Evolutionary conservation across 2,797 vertebrate genomes (phyloP).

Genomic region (Nothura maculosa): DNA sequence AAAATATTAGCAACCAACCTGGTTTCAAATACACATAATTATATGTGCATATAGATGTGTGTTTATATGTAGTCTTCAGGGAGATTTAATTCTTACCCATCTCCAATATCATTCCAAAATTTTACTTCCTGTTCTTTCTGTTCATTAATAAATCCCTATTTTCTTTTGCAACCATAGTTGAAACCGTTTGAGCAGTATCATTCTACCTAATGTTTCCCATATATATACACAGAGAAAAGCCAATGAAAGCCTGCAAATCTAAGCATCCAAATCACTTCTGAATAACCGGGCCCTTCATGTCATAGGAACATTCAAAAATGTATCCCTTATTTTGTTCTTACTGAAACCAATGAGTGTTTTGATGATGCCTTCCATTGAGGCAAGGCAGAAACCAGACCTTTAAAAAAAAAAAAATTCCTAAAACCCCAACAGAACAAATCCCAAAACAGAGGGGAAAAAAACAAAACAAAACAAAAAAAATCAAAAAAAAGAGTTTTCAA

Average conservation of each 20-base stretch:
- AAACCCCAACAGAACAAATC: background rate
- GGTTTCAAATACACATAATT: background rate
- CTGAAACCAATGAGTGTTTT: background rate
- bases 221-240: slow-evolving; percentile 26
- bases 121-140: background rate
- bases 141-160: background rate
- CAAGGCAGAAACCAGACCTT: background rate
- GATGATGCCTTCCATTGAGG: background rate
- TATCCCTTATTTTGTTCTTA: background rate
- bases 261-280: background rate
- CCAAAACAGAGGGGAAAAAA: background rate
- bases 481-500: fast-evolving
- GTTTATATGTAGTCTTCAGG: background rate
- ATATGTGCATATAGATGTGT: too few relatives aligned
- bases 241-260: slow-evolving; percentile 17
- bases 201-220: slow-evolving; percentile 6
- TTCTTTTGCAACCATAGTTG: background rate
- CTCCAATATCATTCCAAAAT: background rate
- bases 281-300: slow-evolving; percentile 24
- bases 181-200: slow-evolving; percentile 6
- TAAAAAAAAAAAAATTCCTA: background rate
- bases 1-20: background rate
- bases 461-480: background rate
- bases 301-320: background rate
- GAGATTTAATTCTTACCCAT: background rate